phyloP scores from a whole-genome alignment of 2,113 vertebrate genomes.

The Semicossyphus pulcher region DNA sequence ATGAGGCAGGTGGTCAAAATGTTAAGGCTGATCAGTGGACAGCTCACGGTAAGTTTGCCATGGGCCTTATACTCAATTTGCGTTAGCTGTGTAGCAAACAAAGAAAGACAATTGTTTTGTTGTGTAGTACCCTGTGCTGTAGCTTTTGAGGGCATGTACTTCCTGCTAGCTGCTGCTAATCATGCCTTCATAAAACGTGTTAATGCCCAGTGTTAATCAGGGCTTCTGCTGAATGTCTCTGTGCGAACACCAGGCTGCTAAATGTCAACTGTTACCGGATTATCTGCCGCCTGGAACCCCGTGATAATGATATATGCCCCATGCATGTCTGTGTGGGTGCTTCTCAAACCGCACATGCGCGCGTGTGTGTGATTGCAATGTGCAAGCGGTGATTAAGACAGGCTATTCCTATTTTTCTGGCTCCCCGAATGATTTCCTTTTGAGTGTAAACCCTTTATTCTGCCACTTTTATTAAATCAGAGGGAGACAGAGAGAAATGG shows the following conservation, averaged over 20 bases:
- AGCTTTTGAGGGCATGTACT: constrained; percentile 33
- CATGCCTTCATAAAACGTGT: constrained; percentile 50
- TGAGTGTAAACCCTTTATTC: constrained; percentile 65
- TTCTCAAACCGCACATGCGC: constrained; percentile 22
- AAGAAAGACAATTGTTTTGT: constrained; percentile 29
- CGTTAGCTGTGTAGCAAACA: not conserved
- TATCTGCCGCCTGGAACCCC: constrained; percentile 68
- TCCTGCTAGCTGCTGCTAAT: constrained; percentile 55
- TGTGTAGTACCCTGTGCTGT: constrained; percentile 9
- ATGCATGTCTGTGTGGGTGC: constrained; percentile 45
- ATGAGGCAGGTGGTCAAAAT: no score
- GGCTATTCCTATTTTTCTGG: constrained; percentile 56
- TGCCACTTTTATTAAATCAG: constrained; percentile 69
- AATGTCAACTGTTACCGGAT: constrained; percentile 72
- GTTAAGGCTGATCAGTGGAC: no score
- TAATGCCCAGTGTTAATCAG: constrained; percentile 55
- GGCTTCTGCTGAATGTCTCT: constrained; percentile 41
- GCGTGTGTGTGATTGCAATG: constrained; percentile 36
- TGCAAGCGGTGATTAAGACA: constrained; percentile 58
- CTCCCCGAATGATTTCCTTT: constrained; percentile 55
- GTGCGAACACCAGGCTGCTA: constrained; percentile 60
- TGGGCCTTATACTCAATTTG: not conserved
- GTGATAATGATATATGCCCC: constrained; percentile 65
- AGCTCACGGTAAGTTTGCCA: no score
- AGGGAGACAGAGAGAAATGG: constrained; percentile 46